Evolutionary conservation across 1,140 invertebrate genomes (phyloP).

Genomic region (roundworm (Caenorhabditis elegans)): DNA sequence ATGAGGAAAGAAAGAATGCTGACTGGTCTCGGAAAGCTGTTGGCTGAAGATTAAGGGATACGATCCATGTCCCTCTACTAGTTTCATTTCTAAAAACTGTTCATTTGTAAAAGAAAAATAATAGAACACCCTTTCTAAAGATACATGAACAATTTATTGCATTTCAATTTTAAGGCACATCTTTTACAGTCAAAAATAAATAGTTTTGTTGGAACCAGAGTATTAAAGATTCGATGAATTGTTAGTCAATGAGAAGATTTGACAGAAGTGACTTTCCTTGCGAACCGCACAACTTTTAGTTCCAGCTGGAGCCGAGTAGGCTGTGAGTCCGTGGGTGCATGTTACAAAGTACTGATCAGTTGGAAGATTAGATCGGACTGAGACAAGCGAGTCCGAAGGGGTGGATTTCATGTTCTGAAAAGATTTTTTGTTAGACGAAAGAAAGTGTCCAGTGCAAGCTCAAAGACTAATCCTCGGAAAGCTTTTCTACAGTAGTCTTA

Average conservation of each 20-base stretch:
- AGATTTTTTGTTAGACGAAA: too few species aligned
- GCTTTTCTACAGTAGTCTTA: too few species aligned
- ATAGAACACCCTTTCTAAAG: too few species aligned
- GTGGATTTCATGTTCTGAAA: conserved; percentile 3
- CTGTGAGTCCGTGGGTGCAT: background rate
- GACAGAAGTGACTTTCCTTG: conserved; percentile 13
- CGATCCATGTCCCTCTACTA: too few species aligned
- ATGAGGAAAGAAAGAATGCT: background rate
- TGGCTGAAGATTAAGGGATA: too few species aligned
- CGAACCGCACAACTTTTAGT: background rate
- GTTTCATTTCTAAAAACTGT: too few species aligned
- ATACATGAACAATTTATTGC: too few species aligned
- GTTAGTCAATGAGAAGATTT: background rate
- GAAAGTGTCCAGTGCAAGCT: too few species aligned
- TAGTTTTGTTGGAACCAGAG: background rate
- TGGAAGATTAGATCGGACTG: background rate
- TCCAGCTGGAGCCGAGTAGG: background rate
- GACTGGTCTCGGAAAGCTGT: background rate
- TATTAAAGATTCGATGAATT: too few species aligned
- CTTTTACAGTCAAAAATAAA: background rate
- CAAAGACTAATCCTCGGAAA: too few species aligned
- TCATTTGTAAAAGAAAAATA: too few species aligned
- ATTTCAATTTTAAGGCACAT: too few species aligned
- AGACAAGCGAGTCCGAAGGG: background rate
- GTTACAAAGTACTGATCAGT: background rate